phyloP scores from a whole-genome alignment of 2,888 invertebrate genomes.

The Pachliopta kotzebuea region DNA sequence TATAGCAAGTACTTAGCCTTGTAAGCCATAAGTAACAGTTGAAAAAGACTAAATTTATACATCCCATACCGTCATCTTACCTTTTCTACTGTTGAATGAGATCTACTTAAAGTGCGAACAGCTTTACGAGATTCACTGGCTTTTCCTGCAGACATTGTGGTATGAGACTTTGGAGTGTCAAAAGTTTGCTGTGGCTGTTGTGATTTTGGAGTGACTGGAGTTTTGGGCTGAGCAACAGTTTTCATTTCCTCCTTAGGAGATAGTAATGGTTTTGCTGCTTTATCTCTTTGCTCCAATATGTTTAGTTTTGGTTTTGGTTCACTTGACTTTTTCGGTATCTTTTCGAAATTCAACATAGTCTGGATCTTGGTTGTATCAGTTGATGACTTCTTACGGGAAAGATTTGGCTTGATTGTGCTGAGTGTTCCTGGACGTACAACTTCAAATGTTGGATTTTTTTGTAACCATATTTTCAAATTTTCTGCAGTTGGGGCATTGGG shows the following conservation, averaged over 20 bases:
- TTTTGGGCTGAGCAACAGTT: slow-evolving; percentile 40
- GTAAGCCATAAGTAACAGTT: too few relatives aligned
- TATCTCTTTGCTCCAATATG: slow-evolving; percentile 42
- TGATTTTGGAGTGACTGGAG: slow-evolving; percentile 41
- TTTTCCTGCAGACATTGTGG: slow-evolving; percentile 31
- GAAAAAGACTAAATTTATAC: too few relatives aligned
- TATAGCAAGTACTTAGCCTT: too few relatives aligned
- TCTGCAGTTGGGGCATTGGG: slow-evolving; percentile 90
- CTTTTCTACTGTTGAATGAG: slow-evolving; percentile 57
- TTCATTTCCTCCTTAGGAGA: slow-evolving; percentile 49
- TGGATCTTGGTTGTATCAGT: slow-evolving; percentile 62
- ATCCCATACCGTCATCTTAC: slow-evolving; percentile 40
- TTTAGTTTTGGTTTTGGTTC: slow-evolving; percentile 44
- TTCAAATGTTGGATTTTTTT: slow-evolving; percentile 93
- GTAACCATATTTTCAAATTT: slow-evolving; percentile 90
- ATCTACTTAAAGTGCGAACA: slow-evolving; percentile 46
- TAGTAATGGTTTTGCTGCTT: slow-evolving; percentile 42
- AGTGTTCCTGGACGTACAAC: slow-evolving; percentile 85
- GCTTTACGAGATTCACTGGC: slow-evolving; percentile 53
- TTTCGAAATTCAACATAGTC: slow-evolving; percentile 73
- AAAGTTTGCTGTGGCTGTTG: slow-evolving; percentile 40
- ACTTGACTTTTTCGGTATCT: slow-evolving; percentile 55
- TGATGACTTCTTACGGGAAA: slow-evolving; percentile 51
- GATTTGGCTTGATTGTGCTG: slow-evolving; percentile 66
- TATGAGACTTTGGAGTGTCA: slow-evolving; percentile 59